Conservation (phyloP, 2,797 vertebrate genomes). For the Peromyscus eremicus region DNA sequence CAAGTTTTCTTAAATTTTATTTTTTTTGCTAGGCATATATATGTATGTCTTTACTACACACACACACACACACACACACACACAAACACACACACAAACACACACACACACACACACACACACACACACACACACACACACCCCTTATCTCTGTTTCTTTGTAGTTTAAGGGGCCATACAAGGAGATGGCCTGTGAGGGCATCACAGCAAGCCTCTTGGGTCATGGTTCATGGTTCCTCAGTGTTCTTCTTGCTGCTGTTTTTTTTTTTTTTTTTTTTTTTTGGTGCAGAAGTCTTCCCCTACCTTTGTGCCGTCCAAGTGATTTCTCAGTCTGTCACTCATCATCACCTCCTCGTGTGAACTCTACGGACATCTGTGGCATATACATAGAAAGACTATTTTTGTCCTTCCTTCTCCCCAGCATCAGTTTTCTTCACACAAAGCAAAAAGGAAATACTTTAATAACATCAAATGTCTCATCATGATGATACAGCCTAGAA, state of each 20-base stretch:
- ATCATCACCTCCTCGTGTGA: neutral
- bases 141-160: neutral
- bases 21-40: too few species aligned
- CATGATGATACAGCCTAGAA: constrained; percentile 50
- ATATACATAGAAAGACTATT: neutral
- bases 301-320: neutral
- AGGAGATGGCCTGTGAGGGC: neutral
- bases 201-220: neutral
- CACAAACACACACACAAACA: too few species aligned
- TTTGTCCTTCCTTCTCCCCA: neutral
- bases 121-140: too few species aligned
- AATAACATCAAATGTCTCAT: constrained; percentile 16
- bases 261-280: too few species aligned
- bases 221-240: neutral
- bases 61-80: neutral
- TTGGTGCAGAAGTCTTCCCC: neutral
- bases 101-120: too few species aligned
- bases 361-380: neutral
- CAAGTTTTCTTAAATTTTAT: neutral
- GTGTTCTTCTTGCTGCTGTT: neutral
- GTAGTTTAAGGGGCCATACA: neutral
- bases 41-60: too few species aligned
- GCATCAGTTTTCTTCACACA: neutral
- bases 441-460: neutral
- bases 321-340: neutral